Conservation (phyloP, 2,888 invertebrate genomes). For the Dusona sp. region DNA sequence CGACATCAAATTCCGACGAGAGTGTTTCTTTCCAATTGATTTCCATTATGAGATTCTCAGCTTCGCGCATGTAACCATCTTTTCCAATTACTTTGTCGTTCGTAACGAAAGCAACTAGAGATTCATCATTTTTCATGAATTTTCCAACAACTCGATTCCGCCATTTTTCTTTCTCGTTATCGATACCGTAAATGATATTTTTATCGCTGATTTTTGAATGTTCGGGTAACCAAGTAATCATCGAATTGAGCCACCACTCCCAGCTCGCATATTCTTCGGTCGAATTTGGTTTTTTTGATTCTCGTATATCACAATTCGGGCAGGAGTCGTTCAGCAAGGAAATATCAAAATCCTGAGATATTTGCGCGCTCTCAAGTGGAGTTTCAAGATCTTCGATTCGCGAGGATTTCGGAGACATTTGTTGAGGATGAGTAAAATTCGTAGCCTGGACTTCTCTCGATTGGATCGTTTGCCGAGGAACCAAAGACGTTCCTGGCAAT, state of each 20-base stretch:
- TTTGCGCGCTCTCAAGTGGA: conserved; percentile 6
- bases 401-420: background rate
- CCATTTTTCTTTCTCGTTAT: conserved; percentile 19
- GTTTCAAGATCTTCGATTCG: conserved; percentile 19
- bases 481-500: conserved; percentile 79
- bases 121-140: conserved; percentile 60
- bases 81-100: conserved; percentile 72
- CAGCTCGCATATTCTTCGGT: conserved; percentile 65
- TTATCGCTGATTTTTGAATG: conserved; percentile 68
- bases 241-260: conserved; percentile 79
- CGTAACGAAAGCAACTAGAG: conserved; percentile 69
- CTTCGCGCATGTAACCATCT: conserved; percentile 63
- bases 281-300: conserved; percentile 16
- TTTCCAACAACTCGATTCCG: conserved; percentile 16
- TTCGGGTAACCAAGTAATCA: conserved; percentile 78
- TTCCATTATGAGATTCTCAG: conserved; percentile 73
- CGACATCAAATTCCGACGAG: conserved; percentile 73
- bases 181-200: conserved; percentile 25
- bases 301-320: conserved; percentile 14
- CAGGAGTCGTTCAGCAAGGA: conserved; percentile 21
- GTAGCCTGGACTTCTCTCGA: background rate
- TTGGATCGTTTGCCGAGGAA: conserved; percentile 67
- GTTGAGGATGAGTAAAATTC: conserved; percentile 37
- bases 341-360: background rate
- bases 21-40: conserved; percentile 78